These are phyloP conservation scores for Cistogaster globosa DNA, from an alignment of 2,888 invertebrate species.

Conservation along the genomic window DNA sequence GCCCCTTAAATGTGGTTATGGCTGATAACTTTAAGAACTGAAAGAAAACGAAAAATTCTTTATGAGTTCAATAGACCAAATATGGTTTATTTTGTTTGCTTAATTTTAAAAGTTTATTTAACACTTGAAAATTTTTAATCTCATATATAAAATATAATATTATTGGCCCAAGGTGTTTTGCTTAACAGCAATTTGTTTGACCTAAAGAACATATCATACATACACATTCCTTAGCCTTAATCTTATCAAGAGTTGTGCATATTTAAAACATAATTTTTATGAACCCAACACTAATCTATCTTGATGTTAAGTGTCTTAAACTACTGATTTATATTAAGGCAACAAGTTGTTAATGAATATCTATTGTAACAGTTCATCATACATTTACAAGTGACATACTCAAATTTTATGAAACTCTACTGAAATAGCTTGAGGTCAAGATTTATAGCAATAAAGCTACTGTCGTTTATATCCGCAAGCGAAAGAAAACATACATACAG, in stretches of 20 bases:
- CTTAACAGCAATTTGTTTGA: not conserved
- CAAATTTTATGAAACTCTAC: slow-evolving; percentile 38
- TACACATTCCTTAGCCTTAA: not conserved
- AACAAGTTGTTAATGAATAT: slow-evolving; percentile 63
- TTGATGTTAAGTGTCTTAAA: slow-evolving; percentile 5
- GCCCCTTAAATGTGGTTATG: no score
- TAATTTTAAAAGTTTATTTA: no score
- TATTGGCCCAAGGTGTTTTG: no score
- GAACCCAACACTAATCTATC: slow-evolving; percentile 6
- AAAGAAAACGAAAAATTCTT: no score
- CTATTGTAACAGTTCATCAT: slow-evolving; percentile 37
- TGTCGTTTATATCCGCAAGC: not conserved
- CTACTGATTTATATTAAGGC: slow-evolving; percentile 29
- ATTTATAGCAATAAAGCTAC: slow-evolving; percentile 22
- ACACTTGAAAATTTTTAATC: not conserved
- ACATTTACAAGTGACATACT: slow-evolving; percentile 35
- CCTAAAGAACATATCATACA: slow-evolving; percentile 3
- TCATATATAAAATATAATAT: not conserved
- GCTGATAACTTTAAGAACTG: no score
- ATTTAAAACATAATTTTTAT: slow-evolving; percentile 8
- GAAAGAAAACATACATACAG: no score
- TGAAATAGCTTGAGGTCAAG: slow-evolving; percentile 39
- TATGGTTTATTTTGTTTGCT: no score
- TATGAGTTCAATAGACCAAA: no score
- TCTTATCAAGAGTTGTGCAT: not conserved